These are phyloP conservation scores for Germaria angustata DNA, from an alignment of 2,888 invertebrate species.

Conservation along the genomic window DNA sequence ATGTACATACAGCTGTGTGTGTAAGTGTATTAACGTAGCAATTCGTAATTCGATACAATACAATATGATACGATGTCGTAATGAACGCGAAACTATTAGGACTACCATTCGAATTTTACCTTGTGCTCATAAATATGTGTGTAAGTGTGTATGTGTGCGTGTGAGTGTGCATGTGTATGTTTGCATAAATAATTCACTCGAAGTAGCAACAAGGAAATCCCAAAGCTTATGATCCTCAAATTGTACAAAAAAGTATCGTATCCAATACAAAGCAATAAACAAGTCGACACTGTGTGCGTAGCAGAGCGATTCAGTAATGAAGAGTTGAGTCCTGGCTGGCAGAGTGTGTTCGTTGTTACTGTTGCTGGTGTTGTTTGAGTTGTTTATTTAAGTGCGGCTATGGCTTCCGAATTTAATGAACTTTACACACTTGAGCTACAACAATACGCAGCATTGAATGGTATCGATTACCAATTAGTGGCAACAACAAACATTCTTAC, in stretches of 20 bases:
- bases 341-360: slow-evolving; percentile 15
- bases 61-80: slow-evolving; percentile 40
- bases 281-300: background rate
- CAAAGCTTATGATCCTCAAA: slow-evolving; percentile 44
- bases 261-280: background rate
- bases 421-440: slow-evolving; percentile 66
- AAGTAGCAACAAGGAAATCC: slow-evolving; percentile 22
- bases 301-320: slow-evolving; percentile 28
- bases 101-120: slow-evolving; percentile 24
- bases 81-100: slow-evolving; percentile 50
- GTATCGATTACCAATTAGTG: slow-evolving; percentile 70
- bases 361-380: background rate
- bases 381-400: slow-evolving; percentile 68
- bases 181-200: background rate
- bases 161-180: background rate
- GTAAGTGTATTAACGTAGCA: slow-evolving; percentile 5
- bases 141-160: background rate
- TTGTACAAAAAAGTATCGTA: background rate
- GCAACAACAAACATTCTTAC: slow-evolving; percentile 45
- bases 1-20: too few species aligned
- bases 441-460: slow-evolving; percentile 52
- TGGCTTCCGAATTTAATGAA: slow-evolving; percentile 71
- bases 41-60: slow-evolving; percentile 54
- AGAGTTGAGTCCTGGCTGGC: slow-evolving; percentile 60
- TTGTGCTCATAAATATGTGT: background rate